Percentiles rank a stretch among this genome's conserved stretches.
Evolutionary conservation across 2,113 vertebrate species (phyloP).

Genomic region (Cololabis saira): DNA sequence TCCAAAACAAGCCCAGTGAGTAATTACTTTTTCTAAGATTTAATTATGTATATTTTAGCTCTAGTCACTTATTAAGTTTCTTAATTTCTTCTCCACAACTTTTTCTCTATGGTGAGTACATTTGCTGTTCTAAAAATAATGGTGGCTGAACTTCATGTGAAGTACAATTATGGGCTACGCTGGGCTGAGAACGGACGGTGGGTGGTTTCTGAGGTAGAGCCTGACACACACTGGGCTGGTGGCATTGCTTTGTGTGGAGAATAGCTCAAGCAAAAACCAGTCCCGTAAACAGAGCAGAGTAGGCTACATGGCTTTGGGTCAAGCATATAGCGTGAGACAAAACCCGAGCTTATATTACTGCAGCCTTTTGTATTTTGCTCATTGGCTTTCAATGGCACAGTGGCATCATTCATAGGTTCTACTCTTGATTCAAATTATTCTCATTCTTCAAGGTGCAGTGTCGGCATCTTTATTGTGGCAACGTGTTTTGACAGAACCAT

Average conservation of each 20-base stretch:
- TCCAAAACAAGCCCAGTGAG: constrained; percentile 66
- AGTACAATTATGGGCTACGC: constrained; percentile 80
- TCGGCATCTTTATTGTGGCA: neutral
- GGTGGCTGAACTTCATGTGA: constrained; percentile 58
- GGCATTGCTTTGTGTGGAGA: constrained; percentile 44
- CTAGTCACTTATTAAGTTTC: constrained; percentile 78
- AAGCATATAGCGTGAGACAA: constrained; percentile 10
- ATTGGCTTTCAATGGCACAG: neutral
- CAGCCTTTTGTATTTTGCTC: constrained; percentile 2
- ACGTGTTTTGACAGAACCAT: constrained; percentile 4
- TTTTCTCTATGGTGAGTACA: constrained; percentile 65
- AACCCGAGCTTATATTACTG: constrained; percentile 5
- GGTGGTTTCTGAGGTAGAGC: constrained; percentile 74
- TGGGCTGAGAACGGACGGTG: constrained; percentile 69
- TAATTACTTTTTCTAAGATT: constrained; percentile 66
- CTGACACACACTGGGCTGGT: constrained; percentile 55
- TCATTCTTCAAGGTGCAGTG: neutral
- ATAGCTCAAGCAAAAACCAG: constrained; percentile 51
- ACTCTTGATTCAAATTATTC: neutral
- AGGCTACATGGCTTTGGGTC: constrained; percentile 21
- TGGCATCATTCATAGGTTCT: neutral
- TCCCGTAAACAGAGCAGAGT: constrained; percentile 49
- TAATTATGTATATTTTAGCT: constrained; percentile 78
- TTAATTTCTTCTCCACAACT: constrained; percentile 74
- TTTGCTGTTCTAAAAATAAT: constrained; percentile 79